A percentile compares a stretch with the other conserved stretches of the same genome.
These are phyloP conservation scores for Notiomystis cincta DNA, from an alignment of 2,113 vertebrate species.

Conservation along the genomic window DNA sequence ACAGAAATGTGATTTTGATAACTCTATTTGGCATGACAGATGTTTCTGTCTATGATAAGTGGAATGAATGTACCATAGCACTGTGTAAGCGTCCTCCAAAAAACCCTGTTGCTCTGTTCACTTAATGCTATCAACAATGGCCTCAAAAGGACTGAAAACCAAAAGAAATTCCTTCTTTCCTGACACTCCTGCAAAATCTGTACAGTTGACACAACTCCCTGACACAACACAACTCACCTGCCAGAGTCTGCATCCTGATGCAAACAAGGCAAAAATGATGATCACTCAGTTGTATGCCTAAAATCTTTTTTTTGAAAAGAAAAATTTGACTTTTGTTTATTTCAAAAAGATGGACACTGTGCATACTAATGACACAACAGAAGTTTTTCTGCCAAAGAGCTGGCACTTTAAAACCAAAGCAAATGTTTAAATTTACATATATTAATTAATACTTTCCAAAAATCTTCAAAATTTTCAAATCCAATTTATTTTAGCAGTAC, in stretches of 20 bases:
- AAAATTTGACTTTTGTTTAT: not conserved
- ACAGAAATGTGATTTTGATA: slow-evolving; percentile 32
- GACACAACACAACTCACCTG: not conserved
- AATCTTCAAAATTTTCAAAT: not conserved
- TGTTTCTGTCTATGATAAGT: not conserved
- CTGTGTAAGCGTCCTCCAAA: not conserved
- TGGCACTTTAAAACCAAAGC: not conserved
- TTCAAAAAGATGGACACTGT: not conserved
- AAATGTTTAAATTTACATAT: not conserved
- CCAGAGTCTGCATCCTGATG: not conserved
- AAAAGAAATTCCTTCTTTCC: not conserved
- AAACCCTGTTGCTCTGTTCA: not conserved
- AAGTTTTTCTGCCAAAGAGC: not conserved
- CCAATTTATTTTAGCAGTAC: not conserved
- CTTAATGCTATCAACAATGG: not conserved
- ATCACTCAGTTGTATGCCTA: not conserved
- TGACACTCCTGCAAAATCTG: not conserved
- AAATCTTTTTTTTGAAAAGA: not conserved
- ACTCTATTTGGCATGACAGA: not conserved
- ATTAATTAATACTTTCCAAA: not conserved
- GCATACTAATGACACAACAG: not conserved
- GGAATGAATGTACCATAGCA: not conserved
- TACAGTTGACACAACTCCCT: not conserved
- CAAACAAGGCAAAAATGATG: not conserved
- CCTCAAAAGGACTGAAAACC: not conserved